Evolutionary conservation across 2,888 invertebrate genomes (phyloP), one percentile per base, ranked within the genome.

Genomic region (Hirudinaria manillensis): DNA sequence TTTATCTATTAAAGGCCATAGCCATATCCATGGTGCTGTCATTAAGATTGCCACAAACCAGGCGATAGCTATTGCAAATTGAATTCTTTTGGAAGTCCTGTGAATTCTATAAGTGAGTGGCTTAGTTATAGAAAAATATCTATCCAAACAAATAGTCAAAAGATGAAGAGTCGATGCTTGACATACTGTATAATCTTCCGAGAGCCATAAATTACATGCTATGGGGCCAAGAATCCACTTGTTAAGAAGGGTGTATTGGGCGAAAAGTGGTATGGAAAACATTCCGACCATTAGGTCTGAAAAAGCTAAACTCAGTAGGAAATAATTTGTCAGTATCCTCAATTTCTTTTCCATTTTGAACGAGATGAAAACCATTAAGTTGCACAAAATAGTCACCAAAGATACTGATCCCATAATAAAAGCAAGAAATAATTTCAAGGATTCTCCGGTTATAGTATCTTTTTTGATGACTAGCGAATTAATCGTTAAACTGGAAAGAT

Each of bases 271-370:
- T 24, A 72, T 72, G 1, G 72, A 72, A 32, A 72, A 29, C 16
- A 53, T 32, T n/a, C 72, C 72, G 56, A 72, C 53, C 53, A 45
- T 56, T 29, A 53, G 55, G 32, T 72, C 72, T 24, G 72, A 55
- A 45, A 72, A 36, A 19, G 53, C 53, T 29, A 72, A 32, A 45
- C 29, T 53, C 27, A 72, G 53, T 7, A 72, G 56, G 34, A 72
- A 68, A 68, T 68, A 68, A 34, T 68, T 68, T 13, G 68, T 68
- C 36, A 68, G 32, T 4, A 34, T 68, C 32, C 68, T 32, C 32
- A 68, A 68, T 68, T 68, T 68, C 32, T 68, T 68, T 32, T 68
- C 68, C n/a, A 68, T 34, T 68, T 68, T 68, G 68, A 68, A 68
- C 3, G 68, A 68, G 7, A 68, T n/a, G 68, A 68, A 68, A 21